A percentile compares a stretch with the other conserved stretches of the same genome.
Conservation (phyloP, 2,113 vertebrate genomes). For the Oplegnathus fasciatus region DNA sequence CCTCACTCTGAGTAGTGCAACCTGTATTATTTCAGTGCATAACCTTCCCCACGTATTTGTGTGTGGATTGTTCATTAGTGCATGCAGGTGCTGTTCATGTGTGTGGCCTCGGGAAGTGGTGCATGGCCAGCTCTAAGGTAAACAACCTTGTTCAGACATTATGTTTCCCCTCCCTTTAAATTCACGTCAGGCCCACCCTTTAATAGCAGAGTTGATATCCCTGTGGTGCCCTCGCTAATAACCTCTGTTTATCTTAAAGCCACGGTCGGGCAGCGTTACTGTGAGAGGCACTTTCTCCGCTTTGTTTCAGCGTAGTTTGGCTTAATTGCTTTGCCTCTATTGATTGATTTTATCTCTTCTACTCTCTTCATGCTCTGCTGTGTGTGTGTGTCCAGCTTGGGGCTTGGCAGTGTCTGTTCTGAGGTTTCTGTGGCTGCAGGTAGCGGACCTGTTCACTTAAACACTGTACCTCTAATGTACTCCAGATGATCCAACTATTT, state of each 20-base stretch:
- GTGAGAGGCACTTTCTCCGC: slow-evolving; percentile 26
- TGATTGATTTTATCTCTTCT: slow-evolving; percentile 18
- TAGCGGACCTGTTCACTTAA: slow-evolving; percentile 83
- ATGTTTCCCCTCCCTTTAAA: slow-evolving; percentile 76
- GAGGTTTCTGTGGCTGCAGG: slow-evolving; percentile 80
- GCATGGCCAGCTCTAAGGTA: slow-evolving; percentile 59
- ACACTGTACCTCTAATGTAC: slow-evolving; percentile 75
- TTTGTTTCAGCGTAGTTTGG: slow-evolving; percentile 13
- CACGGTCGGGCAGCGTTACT: slow-evolving; percentile 35
- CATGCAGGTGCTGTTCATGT: slow-evolving; percentile 59
- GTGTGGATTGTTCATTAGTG: slow-evolving; percentile 4
- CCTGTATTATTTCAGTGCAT: background rate
- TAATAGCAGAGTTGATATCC: slow-evolving; percentile 81
- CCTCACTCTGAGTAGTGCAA: background rate
- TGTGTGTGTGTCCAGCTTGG: slow-evolving; percentile 25
- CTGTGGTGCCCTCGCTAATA: slow-evolving; percentile 75
- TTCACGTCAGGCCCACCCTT: slow-evolving; percentile 69
- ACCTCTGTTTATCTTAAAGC: slow-evolving; percentile 76
- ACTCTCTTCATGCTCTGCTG: slow-evolving; percentile 8
- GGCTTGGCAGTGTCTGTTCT: slow-evolving; percentile 56
- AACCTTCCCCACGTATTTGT: background rate
- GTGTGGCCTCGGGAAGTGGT: slow-evolving; percentile 72
- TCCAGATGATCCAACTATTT: slow-evolving; percentile 81
- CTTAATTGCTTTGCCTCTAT: slow-evolving; percentile 8
- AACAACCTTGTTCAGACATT: slow-evolving; percentile 67